Conservation (phyloP, 2,888 invertebrate species). For the Chymomyza caudatula region DNA sequence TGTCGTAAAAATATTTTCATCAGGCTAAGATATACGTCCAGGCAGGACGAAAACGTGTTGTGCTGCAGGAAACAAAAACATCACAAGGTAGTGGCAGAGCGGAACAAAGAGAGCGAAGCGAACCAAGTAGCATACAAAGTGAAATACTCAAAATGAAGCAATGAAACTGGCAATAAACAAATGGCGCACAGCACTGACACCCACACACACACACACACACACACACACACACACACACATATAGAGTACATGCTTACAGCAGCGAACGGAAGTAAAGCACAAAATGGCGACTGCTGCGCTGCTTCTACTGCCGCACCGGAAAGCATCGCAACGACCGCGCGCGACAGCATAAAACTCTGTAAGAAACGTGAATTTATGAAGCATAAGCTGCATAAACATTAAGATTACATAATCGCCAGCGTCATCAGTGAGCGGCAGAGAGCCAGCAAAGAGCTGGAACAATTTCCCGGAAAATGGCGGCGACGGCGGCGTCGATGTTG, state of each 20-base stretch:
- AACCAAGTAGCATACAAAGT: not conserved
- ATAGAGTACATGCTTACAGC: not conserved
- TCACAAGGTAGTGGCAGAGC: slow-evolving; percentile 3
- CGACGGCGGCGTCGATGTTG: not conserved
- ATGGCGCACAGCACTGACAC: slow-evolving; percentile 43
- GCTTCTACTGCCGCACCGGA: slow-evolving; percentile 44
- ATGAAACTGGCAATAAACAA: slow-evolving; percentile 69
- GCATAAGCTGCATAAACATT: slow-evolving; percentile 72
- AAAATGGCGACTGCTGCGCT: slow-evolving; percentile 48
- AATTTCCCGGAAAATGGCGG: not conserved
- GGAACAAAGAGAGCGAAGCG: not conserved
- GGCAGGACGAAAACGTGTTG: not conserved
- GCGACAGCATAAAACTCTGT: not conserved
- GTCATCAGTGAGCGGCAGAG: slow-evolving; percentile 35
- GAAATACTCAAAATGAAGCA: slow-evolving; percentile 49
- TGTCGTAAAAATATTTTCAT: slow-evolving; percentile 73
- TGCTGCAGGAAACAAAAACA: slow-evolving; percentile 1
- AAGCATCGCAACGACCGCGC: slow-evolving; percentile 39
- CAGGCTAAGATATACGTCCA: slow-evolving; percentile 4
- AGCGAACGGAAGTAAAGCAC: slow-evolving; percentile 21
- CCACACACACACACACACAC: not conserved
- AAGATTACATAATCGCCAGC: slow-evolving; percentile 69
- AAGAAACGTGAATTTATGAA: slow-evolving; percentile 61
- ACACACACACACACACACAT: not conserved
- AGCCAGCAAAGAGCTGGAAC: too few species aligned